Base-by-base conservation (phyloP, 2,888 invertebrate species). In the Mesochorus sp. region DNA sequence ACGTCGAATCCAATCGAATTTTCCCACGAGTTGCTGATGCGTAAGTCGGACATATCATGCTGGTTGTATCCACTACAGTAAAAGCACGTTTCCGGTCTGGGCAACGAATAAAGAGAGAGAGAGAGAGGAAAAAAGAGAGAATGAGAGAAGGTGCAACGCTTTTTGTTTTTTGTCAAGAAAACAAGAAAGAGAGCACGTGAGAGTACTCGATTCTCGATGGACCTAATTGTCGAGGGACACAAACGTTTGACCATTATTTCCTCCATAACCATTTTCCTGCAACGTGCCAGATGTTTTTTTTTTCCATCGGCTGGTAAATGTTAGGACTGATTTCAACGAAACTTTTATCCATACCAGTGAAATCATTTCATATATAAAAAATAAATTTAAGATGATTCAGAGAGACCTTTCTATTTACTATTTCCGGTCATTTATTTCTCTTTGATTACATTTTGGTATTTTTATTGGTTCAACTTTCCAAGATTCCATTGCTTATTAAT, bases 1-100 rank as follows among this genome's bases (percentile, higher is more conserved):
- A 57, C 49, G 73, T 66, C 77, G 62, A 77, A 77, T 77, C 49
- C 57, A 68, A 77, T 77, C 55, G 49, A 57, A 62, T 57, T 73
- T 77, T 73, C 53, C 14, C 57, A 24, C 47, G 49, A 68, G 37
- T 62, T 47, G 67, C 42, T 57, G 39, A 42, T 62, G 77, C 62
- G 49, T 34, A 34, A 68, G 57, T 57, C 57, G 31, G 28, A 28
- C 61, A 34, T 55, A 55, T 53, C 62, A 37, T 21, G 19, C 24
- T 49, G 17, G 24, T 53, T 55, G 39, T 59, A 70, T 68, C 12
- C 21, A 5, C 28, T 31, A 6, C 61, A 39, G 14, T 47, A 62
- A 47, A 47, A 53, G 24, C 26, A 66, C 28, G 53, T 39, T 31
- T 51, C 37, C 39, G 14, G 28, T 0, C 53, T 34, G 51, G 26